Evolutionary conservation across 2,888 invertebrate species (phyloP).

Genomic region (Zygothrica quintamaculata): DNA sequence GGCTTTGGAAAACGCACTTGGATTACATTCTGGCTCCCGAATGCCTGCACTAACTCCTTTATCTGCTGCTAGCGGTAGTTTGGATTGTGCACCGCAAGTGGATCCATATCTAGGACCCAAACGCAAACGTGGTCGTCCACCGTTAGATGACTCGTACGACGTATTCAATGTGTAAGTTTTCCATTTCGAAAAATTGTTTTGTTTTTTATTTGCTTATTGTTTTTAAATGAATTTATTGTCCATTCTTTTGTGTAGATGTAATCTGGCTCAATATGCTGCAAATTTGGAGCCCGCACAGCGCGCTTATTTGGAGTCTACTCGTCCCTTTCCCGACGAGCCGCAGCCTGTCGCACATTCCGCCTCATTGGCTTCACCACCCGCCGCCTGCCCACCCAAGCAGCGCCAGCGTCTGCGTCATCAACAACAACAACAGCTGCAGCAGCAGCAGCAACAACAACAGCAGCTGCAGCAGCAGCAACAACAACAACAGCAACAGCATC

Average conservation of each 20-base stretch:
- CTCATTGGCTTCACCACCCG: conserved; percentile 63
- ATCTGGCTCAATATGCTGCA: conserved; percentile 76
- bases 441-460: conserved; percentile 34
- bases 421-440: conserved; percentile 52
- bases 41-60: conserved; percentile 82
- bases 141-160: conserved; percentile 86
- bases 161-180: conserved; percentile 83
- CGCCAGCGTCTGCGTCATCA: conserved; percentile 69
- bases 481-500: conserved; percentile 1
- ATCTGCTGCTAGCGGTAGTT: conserved; percentile 50
- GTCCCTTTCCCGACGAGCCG: conserved; percentile 67
- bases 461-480: conserved; percentile 42
- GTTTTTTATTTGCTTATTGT: background rate
- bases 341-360: conserved; percentile 65
- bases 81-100: conserved; percentile 58
- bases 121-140: conserved; percentile 88
- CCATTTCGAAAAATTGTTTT: background rate
- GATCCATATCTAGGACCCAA: conserved; percentile 85
- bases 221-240: background rate
- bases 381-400: conserved; percentile 73
- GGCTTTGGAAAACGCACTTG: conserved; percentile 46
- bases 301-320: conserved; percentile 70
- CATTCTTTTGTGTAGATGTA: conserved; percentile 56
- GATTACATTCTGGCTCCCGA: conserved; percentile 41
- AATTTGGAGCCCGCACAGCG: conserved; percentile 75